Base-by-base conservation (phyloP, 1,140 invertebrate species). In the Orius laevigatus region DNA sequence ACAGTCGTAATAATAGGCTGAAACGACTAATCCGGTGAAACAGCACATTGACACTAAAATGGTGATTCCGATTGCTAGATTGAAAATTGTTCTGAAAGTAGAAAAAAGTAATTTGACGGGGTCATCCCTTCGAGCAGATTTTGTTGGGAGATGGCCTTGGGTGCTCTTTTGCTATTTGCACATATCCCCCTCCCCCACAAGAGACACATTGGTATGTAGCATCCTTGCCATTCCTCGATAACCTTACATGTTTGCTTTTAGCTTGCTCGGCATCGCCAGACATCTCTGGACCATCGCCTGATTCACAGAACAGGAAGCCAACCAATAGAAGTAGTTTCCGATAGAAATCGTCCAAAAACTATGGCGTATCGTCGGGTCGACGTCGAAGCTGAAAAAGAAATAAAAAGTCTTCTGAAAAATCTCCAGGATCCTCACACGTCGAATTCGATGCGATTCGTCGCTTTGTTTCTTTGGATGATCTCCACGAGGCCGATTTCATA, bases 271-370 rank as follows among this genome's bases (percentile, higher is more conserved):
- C 62, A 84, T 75, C 0, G 83, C 75, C 9, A 87, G 67, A 57
- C 81, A 85, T 54, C 85, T 63, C 57, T 90, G 85, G 1, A 90
- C 78, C 76, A 85, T 84, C 0, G 82, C 76, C 63, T 89, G 85
- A 63, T 87, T 88, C 0, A 84, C 79, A 0, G 81, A 83, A 59
- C 79, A 86, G 1, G 81, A 76, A 1, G 81, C 77, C 3, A 86
- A 62, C 80, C 81, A 86, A 48, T 77, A 79, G 57, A 89, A 81
- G 60, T 78, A 82, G 55, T 83, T 85, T 1, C 86, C 87, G 44
- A 89, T 66, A 0, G 76, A 70, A 0, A 87, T 75, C 1, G 76
- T 71, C 86, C 85, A 92, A 49, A 88, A 79, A 2, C 83, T 83
- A 57, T 90, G 84, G 19, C 86, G 69, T 3, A 78, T 71, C 1